These are phyloP conservation scores for Melanerpes aurifrons DNA, from an alignment of 2,113 vertebrate species.

Conservation along the genomic window DNA sequence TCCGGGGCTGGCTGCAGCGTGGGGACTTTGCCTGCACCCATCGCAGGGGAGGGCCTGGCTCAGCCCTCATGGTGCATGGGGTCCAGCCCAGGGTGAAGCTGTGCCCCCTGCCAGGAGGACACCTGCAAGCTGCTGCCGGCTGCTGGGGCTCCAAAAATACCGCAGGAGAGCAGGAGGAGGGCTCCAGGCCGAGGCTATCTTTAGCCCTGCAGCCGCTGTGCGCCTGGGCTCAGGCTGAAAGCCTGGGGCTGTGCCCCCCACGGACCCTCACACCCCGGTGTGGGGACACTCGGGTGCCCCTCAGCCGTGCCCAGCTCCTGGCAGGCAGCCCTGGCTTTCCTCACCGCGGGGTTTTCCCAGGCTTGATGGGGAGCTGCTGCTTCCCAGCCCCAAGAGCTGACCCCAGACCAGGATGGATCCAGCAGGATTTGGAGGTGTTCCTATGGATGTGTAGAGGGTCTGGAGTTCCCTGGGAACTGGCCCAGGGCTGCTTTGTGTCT, in stretches of 20 bases:
- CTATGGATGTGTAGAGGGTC: rapidly evolving
- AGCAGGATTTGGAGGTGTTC: background rate
- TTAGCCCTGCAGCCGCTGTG: background rate
- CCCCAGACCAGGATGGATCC: background rate
- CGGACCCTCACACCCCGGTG: rapidly evolving
- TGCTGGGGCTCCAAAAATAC: background rate
- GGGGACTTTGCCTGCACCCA: background rate
- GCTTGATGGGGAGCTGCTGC: background rate
- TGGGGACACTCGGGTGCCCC: background rate
- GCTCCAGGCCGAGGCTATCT: background rate
- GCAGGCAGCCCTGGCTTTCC: background rate
- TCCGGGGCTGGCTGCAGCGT: rapidly evolving
- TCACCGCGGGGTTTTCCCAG: background rate
- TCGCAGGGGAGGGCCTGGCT: rapidly evolving
- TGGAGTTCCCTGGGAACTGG: too few relatives aligned
- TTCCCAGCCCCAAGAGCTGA: rapidly evolving
- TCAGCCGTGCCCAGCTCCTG: rapidly evolving
- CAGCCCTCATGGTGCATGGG: background rate
- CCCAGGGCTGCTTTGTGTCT: background rate
- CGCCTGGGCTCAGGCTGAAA: rapidly evolving
- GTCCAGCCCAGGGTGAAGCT: background rate
- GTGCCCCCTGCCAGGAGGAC: rapidly evolving
- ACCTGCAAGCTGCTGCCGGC: background rate
- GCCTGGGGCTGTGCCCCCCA: rapidly evolving
- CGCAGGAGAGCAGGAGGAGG: background rate